These are phyloP conservation scores for Porites lobata DNA, from an alignment of 92 coral and sea anemone species.

Conservation along the genomic window DNA sequence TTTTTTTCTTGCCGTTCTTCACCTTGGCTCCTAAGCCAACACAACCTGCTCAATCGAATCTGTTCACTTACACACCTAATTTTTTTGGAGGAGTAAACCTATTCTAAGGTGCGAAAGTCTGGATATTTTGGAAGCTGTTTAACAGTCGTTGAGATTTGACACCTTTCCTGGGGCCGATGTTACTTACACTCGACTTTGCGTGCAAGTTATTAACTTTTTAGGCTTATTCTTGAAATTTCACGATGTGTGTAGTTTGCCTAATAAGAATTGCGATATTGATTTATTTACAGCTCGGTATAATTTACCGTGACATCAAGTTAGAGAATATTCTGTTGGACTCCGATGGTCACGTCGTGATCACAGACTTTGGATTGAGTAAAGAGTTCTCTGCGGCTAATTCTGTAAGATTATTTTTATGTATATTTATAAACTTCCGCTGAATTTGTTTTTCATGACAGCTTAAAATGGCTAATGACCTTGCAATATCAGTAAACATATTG, in stretches of 20 bases:
- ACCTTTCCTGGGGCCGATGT: too few relatives aligned
- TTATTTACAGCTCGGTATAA: slow-evolving; percentile 93
- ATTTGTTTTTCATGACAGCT: slow-evolving; percentile 1
- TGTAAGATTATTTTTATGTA: slow-evolving; percentile 63
- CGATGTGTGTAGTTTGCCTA: neutral
- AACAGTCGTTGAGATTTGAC: neutral
- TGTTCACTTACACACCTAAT: neutral
- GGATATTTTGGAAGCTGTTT: neutral
- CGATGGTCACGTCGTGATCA: slow-evolving; percentile 95
- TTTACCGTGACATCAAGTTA: slow-evolving; percentile 97
- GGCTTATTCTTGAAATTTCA: neutral
- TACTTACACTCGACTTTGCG: neutral
- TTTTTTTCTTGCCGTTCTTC: too few relatives aligned
- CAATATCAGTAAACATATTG: neutral
- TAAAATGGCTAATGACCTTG: neutral
- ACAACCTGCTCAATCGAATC: neutral
- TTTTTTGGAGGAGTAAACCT: neutral
- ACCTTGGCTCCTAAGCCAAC: neutral
- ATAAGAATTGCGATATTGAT: neutral
- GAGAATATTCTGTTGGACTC: slow-evolving; percentile 94
- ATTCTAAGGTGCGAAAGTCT: neutral
- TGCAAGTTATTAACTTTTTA: neutral
- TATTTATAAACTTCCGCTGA: slow-evolving; percentile 5
- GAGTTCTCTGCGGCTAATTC: slow-evolving; percentile 92
- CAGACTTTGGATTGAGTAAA: slow-evolving; percentile 98